Evolutionary conservation across 2,113 vertebrate species (phyloP), one percentile per base, ranked within the genome.

Genomic region (Chiloscyllium plagiosum): DNA sequence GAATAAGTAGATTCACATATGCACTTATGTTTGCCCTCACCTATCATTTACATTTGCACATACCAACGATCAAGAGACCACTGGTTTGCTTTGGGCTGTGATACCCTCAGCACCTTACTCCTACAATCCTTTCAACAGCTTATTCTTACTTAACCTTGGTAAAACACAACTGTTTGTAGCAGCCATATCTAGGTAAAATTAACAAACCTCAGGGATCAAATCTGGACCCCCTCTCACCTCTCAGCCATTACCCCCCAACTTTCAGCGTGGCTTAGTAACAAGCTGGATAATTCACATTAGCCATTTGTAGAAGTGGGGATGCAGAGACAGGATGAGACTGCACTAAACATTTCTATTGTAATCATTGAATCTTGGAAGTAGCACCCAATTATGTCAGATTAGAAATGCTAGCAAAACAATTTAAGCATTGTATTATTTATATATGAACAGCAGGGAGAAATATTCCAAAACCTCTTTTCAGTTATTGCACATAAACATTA

Each of bases 401-500:
- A 72, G 69, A 95, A 72, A 95, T 93, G n/a, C 89, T 66, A n/a
- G 61, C 89, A 66, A 92, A 33, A 61, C 87, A 90, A 29, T 93
- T 93, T 61, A 66, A 93, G 61, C 61, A 66, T 37, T 93, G 69
- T 95, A 95, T 95, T 95, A 95, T 70, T 93, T 93, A 37, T 92
- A 92, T 61, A 72, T 95, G 69, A 95, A 95, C 24, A 69, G 19
- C 24, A 15, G 20, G 69, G 94, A 68, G 19, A 93, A 52, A 29
- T 33, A 72, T 76, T 76, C 89, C 61, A 93, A 68, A 95, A 94
- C 37, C 93, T 76, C 65, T 42, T 70, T 42, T 69, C 68, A 8
- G 92, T 94, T 95, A 95, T 95, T 95, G 94, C 94, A 95, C 94
- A 95, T 95, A 50, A 76, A 95, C 69, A 95, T 95, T 95, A 95